phyloP scores from a whole-genome alignment of 2,113 vertebrate genomes.

The Rhinolophus ferrumequinum region DNA sequence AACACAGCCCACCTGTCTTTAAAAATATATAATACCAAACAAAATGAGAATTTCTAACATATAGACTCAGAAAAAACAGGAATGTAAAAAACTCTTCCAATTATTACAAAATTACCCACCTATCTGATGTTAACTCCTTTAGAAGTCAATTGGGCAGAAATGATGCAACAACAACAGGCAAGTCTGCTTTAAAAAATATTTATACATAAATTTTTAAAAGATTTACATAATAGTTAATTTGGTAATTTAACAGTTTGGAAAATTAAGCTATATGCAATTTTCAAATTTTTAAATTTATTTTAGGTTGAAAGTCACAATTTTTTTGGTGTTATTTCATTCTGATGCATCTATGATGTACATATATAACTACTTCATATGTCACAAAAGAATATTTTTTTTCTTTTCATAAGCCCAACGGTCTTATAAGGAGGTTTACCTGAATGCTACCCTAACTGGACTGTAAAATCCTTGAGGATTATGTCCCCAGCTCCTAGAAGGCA shows the following conservation, averaged over 20 bases:
- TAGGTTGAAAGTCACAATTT: background rate
- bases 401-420: background rate
- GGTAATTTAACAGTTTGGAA: background rate
- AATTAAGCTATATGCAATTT: background rate
- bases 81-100: background rate
- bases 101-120: background rate
- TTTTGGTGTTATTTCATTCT: background rate
- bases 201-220: background rate
- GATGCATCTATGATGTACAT: background rate
- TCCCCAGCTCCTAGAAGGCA: background rate
- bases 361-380: background rate
- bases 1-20: background rate
- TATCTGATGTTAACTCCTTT: background rate
- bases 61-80: background rate
- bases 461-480: background rate
- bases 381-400: slow-evolving; percentile 6
- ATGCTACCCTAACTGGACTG: background rate
- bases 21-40: slow-evolving; percentile 6
- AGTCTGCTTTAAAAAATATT: slow-evolving; percentile 1
- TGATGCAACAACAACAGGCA: background rate
- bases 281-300: background rate
- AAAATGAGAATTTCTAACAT: background rate
- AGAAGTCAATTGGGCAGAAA: background rate
- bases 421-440: background rate
- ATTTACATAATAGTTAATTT: background rate